Evolutionary conservation across 2,797 vertebrate species (phyloP), one percentile per base, ranked within the genome.

Genomic region (Melanotaenia pygmaea): DNA sequence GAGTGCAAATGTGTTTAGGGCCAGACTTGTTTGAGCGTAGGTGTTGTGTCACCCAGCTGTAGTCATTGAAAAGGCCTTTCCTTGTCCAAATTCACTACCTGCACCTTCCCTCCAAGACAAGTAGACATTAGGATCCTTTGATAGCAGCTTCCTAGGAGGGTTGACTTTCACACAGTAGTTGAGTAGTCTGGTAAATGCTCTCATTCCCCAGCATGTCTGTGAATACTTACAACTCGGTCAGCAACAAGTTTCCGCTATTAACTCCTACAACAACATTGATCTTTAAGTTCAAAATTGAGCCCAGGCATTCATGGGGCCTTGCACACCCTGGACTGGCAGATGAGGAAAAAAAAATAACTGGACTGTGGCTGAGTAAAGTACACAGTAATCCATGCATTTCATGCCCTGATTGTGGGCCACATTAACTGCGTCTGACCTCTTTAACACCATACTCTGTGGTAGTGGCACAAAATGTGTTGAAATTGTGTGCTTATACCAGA

Each of bases 101-200:
- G 56, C 40, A 57, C 14, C 60, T 32, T 20, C 51, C 60, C 7
- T 43, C 12, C 14, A 26, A 22, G 43, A 38, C 40, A 45, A 51
- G 22, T 26, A 45, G 60, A 50, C 47, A 50, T 22, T 43, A 57
- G 20, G 20, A 37, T 12, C 11, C 10, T 40, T 24, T 59, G 34
- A 53, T 2, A 38, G 4, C 10, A 5, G 5, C 56, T 34, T 35
- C 7, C 34, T 26, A 68, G n/a, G 38, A 68, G 40, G 16, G 34
- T 59, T 59, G 13, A 40, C 28, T 59, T 59, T 54, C 26, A 38
- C 47, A 70, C 26, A 14, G 32, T 59, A 35, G 57, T 20, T 35
- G 22, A 50, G 45, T 28, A 51, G 22, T 28, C 24, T 26, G 13
- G 6, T 40, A 59, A 37, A 50, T 26, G 64, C n/a, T 22, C 58